Evolutionary conservation across 2,113 vertebrate species (phyloP).

Genomic region (Ailuropoda melanoleuca): DNA sequence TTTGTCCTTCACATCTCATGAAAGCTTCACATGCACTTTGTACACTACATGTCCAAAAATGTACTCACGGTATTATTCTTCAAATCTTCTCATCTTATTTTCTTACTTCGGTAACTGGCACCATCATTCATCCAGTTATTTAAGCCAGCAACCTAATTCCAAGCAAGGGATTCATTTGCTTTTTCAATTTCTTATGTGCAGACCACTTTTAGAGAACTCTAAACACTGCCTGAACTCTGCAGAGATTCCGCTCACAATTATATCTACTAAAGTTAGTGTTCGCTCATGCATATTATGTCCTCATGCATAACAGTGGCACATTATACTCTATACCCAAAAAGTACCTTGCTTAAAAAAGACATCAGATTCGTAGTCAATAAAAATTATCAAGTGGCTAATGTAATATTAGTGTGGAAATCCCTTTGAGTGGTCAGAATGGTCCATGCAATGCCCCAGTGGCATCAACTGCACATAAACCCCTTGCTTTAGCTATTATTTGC

Average conservation of each 20-base stretch:
- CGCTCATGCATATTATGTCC: not conserved
- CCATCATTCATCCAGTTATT: not conserved
- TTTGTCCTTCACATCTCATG: not conserved
- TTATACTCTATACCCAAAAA: not conserved
- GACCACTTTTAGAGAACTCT: not conserved
- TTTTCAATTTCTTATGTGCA: not conserved
- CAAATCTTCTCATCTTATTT: not conserved
- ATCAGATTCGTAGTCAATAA: not conserved
- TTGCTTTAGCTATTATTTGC: not conserved
- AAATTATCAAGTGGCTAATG: not conserved
- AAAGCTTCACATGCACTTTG: not conserved
- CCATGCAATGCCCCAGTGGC: not conserved
- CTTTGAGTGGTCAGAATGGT: not conserved
- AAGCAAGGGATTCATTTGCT: not conserved
- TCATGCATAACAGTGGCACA: not conserved
- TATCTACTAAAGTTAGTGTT: not conserved
- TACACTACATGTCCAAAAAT: not conserved
- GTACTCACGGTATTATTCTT: not conserved
- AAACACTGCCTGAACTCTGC: not conserved
- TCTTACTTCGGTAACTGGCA: not conserved
- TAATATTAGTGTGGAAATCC: not conserved
- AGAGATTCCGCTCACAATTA: not conserved
- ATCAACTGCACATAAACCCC: not conserved
- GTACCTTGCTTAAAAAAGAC: not conserved
- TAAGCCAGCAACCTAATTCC: not conserved